Evolutionary conservation across 1,140 invertebrate species (phyloP), one percentile per base, ranked within the genome.

Genomic region (Drosophila jambulina): DNA sequence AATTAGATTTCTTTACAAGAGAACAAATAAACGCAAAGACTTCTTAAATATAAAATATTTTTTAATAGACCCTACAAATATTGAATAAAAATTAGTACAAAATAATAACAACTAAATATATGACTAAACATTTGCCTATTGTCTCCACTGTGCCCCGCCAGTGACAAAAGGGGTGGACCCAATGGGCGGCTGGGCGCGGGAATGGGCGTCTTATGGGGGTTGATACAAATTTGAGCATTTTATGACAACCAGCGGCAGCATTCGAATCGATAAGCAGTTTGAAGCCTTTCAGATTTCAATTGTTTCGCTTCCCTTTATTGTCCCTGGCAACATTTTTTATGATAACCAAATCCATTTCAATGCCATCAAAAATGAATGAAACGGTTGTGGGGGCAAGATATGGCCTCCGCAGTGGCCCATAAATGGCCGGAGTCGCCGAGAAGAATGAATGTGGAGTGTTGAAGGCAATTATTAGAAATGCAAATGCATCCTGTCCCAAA

Each of bases 211-310:
- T 38, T 40, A 9, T 12, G 32, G 48, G 38, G 48, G 49, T 48
- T 71, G 53, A 59, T 59, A 72, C 67, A 69, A 68, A 77, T 78
- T 85, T 85, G 67, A 67, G 27, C 60, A 72, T 82, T 85, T 86
- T 86, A 86, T 86, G 78, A 71, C 80, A 82, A 69, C 68, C 68
- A 71, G 32, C 48, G 68, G 54, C 72, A 60, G 69, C 82, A 75
- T 86, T 82, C 80, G 64, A 86, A 86, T 86, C 83, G 82, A 86
- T 86, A 86, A 86, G 83, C 82, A 82, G 82, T 76, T 76, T 82
- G 43, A 85, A 86, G 82, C 78, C 79, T 75, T 72, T 51, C 49
- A 86, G 82, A 86, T 82, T 86, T 87, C 61, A 85, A 82, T 86
- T 86, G 78, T 77, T 86, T 82, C 75, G 65, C 54, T 78, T 60